These are phyloP conservation scores for Asteroscopus sphinx DNA, from an alignment of 2,888 invertebrate genomes.

Conservation along the genomic window DNA sequence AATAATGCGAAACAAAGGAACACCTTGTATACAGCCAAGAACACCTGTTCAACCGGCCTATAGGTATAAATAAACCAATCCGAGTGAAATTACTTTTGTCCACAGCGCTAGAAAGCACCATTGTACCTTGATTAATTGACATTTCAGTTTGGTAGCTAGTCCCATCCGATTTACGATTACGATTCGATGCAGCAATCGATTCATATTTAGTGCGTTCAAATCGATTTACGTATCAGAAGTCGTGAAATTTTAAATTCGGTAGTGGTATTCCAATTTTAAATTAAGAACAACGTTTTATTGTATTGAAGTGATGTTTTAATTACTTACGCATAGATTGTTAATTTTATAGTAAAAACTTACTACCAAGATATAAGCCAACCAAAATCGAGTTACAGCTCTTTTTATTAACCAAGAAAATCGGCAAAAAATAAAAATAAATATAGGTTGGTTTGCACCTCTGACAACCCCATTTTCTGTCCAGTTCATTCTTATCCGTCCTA, in stretches of 20 bases:
- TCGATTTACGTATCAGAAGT: slow-evolving; percentile 64
- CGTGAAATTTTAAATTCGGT: slow-evolving; percentile 56
- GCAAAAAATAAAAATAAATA: too few relatives aligned
- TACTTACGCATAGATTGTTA: neutral
- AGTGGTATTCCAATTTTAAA: slow-evolving; percentile 45
- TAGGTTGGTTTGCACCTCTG: too few relatives aligned
- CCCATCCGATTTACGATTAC: slow-evolving; percentile 75
- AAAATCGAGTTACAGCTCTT: too few relatives aligned
- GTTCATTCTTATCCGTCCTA: too few relatives aligned
- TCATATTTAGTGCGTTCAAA: slow-evolving; percentile 55
- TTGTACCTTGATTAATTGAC: slow-evolving; percentile 51
- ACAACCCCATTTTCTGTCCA: too few relatives aligned
- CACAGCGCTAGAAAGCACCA: slow-evolving; percentile 74
- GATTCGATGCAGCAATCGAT: slow-evolving; percentile 73
- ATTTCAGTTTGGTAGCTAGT: slow-evolving; percentile 72
- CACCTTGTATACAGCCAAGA: slow-evolving; percentile 70
- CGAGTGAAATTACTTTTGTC: slow-evolving; percentile 85
- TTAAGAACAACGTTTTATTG: slow-evolving; percentile 21
- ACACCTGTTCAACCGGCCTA: slow-evolving; percentile 78
- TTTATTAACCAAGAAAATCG: too few relatives aligned
- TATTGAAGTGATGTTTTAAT: slow-evolving; percentile 9
- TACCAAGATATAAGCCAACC: neutral
- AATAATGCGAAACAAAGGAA: slow-evolving; percentile 18
- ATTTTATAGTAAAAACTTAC: neutral
- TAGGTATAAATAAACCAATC: slow-evolving; percentile 81